Base-by-base conservation (phyloP, 2,888 invertebrate genomes). In the Cryptocephalus moraei region DNA sequence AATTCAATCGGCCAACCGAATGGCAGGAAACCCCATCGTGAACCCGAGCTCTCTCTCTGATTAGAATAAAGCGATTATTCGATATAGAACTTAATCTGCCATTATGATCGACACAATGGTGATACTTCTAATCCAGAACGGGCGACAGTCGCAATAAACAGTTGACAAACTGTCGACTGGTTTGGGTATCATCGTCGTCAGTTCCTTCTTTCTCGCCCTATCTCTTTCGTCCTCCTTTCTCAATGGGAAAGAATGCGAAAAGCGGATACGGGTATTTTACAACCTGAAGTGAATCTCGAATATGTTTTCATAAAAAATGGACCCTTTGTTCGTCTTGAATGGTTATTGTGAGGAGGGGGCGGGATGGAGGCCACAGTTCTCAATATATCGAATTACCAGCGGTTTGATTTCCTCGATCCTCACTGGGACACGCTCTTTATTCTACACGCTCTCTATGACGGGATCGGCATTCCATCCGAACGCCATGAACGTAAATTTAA, bases 311-410 rank as follows among this genome's bases (percentile, higher is more conserved):
- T 53, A 57, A 57, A 58, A 58, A 59, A 56, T 49, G 41, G 49
- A 43, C n/a, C 56, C 53, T 60, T 59, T 59, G 58, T 55, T 50
- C 31, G 10, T 42, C 8, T 13, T 59, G 61, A 61, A 61, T 62
- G 48, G 55, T 51, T 52, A 54, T 54, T 49, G 51, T 51, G 52
- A 49, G 56, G 49, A 54, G 57, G 56, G 52, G 58, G 60, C 56
- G 51, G 54, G 54, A 47, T 49, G 41, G 42, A 53, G 56, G 60
- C 62, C 61, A 57, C 60, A 62, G 56, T 62, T 63, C 62, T 60
- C 60, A 62, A 62, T 62, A 61, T 64, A 64, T 64, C 63, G 56
- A 53, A 56, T 64, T 64, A 62, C 64, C 49, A 44, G 51, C 44
- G 51, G 55, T 49, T 50, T 51, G 49, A 49, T 47, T 51, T 51